Conservation (phyloP, 2,888 invertebrate genomes). For the Hyppa rectilinea region DNA sequence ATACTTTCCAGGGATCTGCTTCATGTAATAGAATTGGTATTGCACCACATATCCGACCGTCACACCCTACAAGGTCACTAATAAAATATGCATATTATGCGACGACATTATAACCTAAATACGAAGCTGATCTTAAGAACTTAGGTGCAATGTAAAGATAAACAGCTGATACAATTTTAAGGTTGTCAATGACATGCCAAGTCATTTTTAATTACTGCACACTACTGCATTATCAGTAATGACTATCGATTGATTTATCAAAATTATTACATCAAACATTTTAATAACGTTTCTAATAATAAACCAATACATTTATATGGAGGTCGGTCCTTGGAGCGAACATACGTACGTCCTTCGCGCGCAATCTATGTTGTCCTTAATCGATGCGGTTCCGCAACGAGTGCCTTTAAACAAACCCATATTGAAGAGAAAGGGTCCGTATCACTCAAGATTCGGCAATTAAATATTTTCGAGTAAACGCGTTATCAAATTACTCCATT, state of each 20-base stretch:
- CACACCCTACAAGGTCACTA: conserved; percentile 35
- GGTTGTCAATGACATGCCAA: conserved; percentile 7
- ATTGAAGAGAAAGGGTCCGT: conserved; percentile 60
- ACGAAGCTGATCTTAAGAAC: conserved; percentile 18
- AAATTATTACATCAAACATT: conserved; percentile 26
- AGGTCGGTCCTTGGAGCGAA: conserved; percentile 69
- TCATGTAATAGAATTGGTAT: conserved; percentile 11
- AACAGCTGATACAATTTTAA: conserved; percentile 30
- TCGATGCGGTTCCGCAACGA: conserved; percentile 54
- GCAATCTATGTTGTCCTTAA: conserved; percentile 66
- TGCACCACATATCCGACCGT: conserved; percentile 22
- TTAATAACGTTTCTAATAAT: conserved; percentile 7
- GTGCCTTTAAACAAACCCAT: conserved; percentile 60
- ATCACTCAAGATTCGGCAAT: conserved; percentile 38
- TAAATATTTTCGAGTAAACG: conserved; percentile 59
- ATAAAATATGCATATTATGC: conserved; percentile 20
- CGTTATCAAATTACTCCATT: conserved; percentile 51
- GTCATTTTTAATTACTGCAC: conserved; percentile 10
- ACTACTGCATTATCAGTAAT: conserved; percentile 29
- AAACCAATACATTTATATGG: conserved; percentile 16
- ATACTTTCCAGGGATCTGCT: conserved; percentile 33
- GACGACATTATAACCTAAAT: conserved; percentile 24
- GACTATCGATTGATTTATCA: conserved; percentile 34
- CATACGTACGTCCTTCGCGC: conserved; percentile 73
- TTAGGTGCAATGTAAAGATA: conserved; percentile 21